These are phyloP conservation scores for Suricata suricatta DNA, from an alignment of 2,113 vertebrate species.

Conservation along the genomic window DNA sequence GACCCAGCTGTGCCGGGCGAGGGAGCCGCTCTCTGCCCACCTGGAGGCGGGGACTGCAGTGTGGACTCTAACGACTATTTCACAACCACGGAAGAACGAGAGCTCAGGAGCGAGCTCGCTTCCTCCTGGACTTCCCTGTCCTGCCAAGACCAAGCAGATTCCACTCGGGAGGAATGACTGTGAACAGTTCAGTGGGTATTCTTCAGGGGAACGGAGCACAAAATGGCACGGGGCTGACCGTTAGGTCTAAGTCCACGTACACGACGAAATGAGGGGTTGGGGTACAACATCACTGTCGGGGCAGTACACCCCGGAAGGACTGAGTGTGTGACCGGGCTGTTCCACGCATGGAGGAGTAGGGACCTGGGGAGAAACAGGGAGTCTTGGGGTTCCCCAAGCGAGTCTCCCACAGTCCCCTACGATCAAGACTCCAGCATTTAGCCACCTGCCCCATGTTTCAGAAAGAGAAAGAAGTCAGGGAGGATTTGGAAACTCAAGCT, in stretches of 20 bases:
- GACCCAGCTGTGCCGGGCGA: background rate
- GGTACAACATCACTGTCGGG: background rate
- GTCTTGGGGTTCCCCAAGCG: background rate
- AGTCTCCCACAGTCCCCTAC: background rate
- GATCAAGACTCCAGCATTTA: background rate
- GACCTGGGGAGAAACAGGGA: background rate
- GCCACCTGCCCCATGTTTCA: background rate
- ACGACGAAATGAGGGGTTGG: background rate
- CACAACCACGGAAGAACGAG: background rate
- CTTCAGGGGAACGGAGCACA: background rate
- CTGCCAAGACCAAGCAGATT: background rate
- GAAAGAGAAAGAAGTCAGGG: background rate
- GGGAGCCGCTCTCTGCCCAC: background rate
- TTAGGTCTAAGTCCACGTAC: background rate
- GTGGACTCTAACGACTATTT: background rate
- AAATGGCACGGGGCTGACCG: background rate
- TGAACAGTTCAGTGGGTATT: background rate
- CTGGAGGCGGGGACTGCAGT: background rate
- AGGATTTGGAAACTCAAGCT: background rate
- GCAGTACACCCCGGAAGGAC: accelerated
- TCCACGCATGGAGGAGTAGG: background rate
- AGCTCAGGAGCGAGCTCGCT: background rate
- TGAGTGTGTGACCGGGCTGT: accelerated
- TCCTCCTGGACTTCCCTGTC: background rate
- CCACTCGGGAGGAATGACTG: background rate